Percentiles rank a stretch among this genome's conserved stretches.
Conservation (phyloP, 2,113 vertebrate genomes). For the Malurus elegans region DNA sequence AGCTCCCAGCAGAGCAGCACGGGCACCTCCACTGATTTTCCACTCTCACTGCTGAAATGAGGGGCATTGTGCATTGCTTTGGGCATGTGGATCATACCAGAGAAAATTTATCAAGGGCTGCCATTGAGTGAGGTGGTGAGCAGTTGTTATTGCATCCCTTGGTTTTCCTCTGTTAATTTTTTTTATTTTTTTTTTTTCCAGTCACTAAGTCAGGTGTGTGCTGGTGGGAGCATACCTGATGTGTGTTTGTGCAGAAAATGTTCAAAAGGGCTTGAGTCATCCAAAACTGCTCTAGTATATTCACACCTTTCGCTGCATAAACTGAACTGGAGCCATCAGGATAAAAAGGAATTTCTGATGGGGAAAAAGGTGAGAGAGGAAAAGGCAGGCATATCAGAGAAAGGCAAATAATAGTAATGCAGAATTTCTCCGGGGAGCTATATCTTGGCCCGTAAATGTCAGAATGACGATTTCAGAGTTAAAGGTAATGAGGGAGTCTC, state of each 20-base stretch:
- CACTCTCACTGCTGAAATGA: not conserved
- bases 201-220: not conserved
- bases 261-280: not conserved
- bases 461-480: not conserved
- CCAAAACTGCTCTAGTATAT: not conserved
- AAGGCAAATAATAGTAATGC: not conserved
- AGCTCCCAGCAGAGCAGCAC: not conserved
- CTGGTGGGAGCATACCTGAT: not conserved
- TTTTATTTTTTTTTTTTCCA: not conserved
- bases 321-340: not conserved
- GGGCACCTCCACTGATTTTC: not conserved
- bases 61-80: not conserved
- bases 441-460: not conserved
- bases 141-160: not conserved
- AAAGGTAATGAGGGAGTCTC: not conserved
- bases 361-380: not conserved
- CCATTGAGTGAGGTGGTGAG: not conserved
- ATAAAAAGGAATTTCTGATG: not conserved
- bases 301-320: not conserved
- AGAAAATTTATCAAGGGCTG: not conserved
- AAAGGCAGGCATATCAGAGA: not conserved
- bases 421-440: not conserved
- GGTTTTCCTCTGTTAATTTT: not conserved
- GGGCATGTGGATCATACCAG: not conserved
- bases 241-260: not conserved